Conservation (phyloP, 2,113 vertebrate genomes). For the Calyptomena viridis region DNA sequence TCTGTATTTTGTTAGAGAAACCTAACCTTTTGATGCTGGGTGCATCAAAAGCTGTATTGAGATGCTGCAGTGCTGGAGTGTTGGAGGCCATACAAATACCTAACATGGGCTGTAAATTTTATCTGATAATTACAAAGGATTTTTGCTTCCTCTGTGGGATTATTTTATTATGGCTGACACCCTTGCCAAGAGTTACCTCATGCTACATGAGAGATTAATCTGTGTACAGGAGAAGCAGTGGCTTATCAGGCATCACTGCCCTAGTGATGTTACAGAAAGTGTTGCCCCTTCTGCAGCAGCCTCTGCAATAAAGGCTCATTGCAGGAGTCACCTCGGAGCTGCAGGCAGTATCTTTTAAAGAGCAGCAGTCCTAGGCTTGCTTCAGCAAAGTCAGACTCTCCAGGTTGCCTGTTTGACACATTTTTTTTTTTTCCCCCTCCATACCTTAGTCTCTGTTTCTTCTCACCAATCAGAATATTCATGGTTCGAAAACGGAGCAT, state of each 20-base stretch:
- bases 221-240: neutral
- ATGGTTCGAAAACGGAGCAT: neutral
- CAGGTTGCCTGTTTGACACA: neutral
- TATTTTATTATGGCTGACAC: neutral
- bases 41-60: neutral
- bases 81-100: neutral
- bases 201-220: neutral
- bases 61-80: neutral
- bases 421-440: neutral
- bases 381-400: neutral
- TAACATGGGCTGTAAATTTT: neutral
- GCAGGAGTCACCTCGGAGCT: neutral
- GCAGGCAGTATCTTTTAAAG: neutral
- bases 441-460: neutral
- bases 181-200: constrained; percentile 17
- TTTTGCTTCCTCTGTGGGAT: neutral
- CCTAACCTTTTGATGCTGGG: neutral
- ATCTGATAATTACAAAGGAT: neutral
- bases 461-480: neutral
- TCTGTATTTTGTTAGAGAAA: neutral
- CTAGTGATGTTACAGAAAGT: neutral
- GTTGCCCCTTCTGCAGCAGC: neutral
- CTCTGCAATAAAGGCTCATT: neutral
- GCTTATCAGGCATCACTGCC: neutral
- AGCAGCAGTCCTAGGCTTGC: neutral